Percentiles rank a stretch among this genome's conserved stretches.
Evolutionary conservation across 2,797 vertebrate genomes (phyloP).

Genomic region (Strix occidentalis): DNA sequence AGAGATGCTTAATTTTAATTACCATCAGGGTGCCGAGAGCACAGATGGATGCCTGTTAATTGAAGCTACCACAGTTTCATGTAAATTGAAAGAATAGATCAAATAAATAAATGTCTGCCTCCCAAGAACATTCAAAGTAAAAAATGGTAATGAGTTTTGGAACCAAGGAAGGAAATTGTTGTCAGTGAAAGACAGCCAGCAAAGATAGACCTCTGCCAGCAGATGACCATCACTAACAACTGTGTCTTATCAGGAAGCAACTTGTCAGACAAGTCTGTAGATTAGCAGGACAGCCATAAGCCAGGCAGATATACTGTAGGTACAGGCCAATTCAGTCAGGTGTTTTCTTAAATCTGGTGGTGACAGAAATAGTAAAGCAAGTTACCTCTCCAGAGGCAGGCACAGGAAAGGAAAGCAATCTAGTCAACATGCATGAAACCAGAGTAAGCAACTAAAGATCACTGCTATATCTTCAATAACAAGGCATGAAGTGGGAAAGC

Average conservation of each 20-base stretch:
- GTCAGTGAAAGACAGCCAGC: slow-evolving; percentile 18
- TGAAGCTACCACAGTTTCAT: neutral
- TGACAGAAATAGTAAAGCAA: neutral
- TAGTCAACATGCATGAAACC: neutral
- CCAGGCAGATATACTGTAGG: neutral
- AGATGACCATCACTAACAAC: neutral
- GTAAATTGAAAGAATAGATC: slow-evolving; percentile 12
- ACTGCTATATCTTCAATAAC: neutral
- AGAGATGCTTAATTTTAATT: slow-evolving; percentile 32
- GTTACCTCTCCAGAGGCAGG: neutral
- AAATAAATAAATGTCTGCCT: slow-evolving; percentile 27
- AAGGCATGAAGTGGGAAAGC: neutral
- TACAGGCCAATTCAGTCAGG: neutral
- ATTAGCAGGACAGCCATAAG: neutral
- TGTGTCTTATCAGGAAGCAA: neutral
- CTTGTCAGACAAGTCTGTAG: neutral
- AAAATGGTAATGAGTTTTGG: slow-evolving; percentile 16
- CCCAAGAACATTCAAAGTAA: slow-evolving; percentile 24
- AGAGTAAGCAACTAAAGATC: neutral
- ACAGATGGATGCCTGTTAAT: slow-evolving; percentile 39
- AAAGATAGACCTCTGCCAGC: neutral
- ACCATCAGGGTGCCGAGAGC: neutral
- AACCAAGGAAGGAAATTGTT: neutral
- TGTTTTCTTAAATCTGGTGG: neutral
- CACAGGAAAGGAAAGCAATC: neutral